A percentile compares a stretch with the other conserved stretches of the same genome.
Evolutionary conservation across 2,113 vertebrate species (phyloP).

Genomic region (Ptilorrhoa leucosticta): DNA sequence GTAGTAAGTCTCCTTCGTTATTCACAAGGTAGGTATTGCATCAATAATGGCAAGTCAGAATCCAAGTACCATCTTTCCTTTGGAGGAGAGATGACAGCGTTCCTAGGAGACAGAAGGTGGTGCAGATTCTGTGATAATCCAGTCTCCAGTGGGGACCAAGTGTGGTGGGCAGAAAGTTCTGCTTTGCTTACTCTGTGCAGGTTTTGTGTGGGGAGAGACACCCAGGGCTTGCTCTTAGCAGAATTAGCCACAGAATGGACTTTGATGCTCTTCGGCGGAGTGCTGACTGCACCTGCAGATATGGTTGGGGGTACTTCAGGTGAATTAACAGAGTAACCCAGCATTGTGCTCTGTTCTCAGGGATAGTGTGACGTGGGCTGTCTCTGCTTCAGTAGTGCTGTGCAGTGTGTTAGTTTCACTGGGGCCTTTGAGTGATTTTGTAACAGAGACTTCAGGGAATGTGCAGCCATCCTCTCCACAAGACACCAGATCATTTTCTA

Average conservation of each 20-base stretch:
- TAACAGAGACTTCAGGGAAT: not conserved
- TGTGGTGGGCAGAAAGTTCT: not conserved
- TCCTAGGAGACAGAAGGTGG: not conserved
- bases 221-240: not conserved
- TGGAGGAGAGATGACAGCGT: not conserved
- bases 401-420: not conserved
- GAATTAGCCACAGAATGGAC: not conserved
- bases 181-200: not conserved
- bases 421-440: not conserved
- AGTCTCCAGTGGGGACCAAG: not conserved
- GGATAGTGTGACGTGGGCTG: not conserved
- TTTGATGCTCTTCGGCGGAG: not conserved
- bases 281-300: not conserved
- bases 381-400: not conserved
- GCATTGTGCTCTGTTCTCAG: not conserved
- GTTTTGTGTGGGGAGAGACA: not conserved
- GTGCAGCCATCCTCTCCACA: not conserved
- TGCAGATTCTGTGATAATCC: not conserved
- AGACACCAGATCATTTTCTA: rapidly evolving
- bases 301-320: not conserved
- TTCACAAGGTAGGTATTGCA: not conserved
- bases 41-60: not conserved
- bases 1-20: not conserved
- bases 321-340: not conserved
- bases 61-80: not conserved